Conservation (phyloP, 2,113 vertebrate species). For the Sigmodon hispidus region DNA sequence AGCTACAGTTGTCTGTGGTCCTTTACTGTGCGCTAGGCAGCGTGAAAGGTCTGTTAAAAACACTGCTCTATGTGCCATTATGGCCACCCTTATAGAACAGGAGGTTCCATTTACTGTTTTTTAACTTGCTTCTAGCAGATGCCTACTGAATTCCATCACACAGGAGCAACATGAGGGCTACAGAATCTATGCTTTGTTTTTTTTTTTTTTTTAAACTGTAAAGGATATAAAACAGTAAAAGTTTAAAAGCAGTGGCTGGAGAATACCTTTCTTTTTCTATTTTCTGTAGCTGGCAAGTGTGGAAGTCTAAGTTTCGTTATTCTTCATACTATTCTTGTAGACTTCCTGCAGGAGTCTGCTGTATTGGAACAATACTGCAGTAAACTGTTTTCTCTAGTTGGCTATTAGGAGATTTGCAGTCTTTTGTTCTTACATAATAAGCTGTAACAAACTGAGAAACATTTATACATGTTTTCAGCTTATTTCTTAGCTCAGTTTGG, state of each 20-base stretch:
- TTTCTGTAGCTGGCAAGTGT: neutral
- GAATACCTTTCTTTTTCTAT: neutral
- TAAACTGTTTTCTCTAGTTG: neutral
- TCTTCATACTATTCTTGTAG: neutral
- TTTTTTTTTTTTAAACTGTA: neutral
- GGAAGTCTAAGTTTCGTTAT: neutral
- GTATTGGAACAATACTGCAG: neutral
- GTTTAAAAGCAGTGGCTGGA: neutral
- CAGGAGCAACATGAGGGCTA: neutral
- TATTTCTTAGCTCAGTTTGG: neutral
- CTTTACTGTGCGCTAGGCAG: neutral
- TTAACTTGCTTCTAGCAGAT: neutral
- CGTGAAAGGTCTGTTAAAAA: neutral
- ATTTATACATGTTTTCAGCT: neutral
- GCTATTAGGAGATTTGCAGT: neutral
- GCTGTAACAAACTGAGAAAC: neutral
- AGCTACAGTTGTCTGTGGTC: neutral
- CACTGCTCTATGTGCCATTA: neutral
- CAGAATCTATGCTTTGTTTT: neutral
- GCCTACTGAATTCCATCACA: neutral
- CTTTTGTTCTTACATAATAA: slow-evolving; percentile 15
- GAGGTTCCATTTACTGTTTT: neutral
- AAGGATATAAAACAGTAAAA: neutral
- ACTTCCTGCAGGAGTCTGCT: neutral
- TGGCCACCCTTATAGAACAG: neutral